Base-by-base conservation (phyloP, 2,888 invertebrate species). In the Scaptomyza cyrtandrae region DNA sequence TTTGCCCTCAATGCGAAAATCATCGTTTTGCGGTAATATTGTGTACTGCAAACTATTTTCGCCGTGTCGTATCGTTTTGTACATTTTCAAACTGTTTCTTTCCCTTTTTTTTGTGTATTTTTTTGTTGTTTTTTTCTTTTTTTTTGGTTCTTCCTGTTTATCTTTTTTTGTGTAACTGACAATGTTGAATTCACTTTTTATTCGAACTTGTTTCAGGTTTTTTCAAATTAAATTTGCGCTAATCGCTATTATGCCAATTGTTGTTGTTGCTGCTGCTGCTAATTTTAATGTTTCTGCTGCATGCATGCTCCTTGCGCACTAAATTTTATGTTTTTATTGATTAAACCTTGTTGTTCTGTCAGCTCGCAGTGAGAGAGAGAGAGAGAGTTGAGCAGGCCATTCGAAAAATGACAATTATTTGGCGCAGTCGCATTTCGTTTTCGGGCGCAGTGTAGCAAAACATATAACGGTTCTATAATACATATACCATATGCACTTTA, bases 41-140 rank as follows among this genome's bases (percentile, higher is more conserved):
- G 95, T 95, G 91, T 95, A 95, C 90, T 95, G 95, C 83, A 95
- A 93, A 89, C 95, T 95, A 86, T 95, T 95, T 91, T 95, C 95
- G 71, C 95, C 95, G 91, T 95, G 95, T 73, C 95, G 93, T 90
- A 95, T 95, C 80, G 95, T 95, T 93, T 95, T 95, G 93, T 95
- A 95, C 95, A 95, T 95, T 46, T 73, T 90, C 53, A 46, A 19
- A 43, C 10, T 19, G 31, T 41, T 41, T 41, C 39, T 39, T 44
- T 59, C 24, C 24, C 37, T 35, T 46, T 0, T 19, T 29, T 31
- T n/a, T 6, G 7, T 37, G 1, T 19, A n/a, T 37, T 31, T 52
- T 14, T n/a, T n/a, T n/a, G n/a, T n/a, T n/a, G n/a, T n/a, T n/a
- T n/a, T 16, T 31, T 41, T 37, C 10, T 29, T 19, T 29, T 49